Conservation (phyloP, 1,140 invertebrate genomes). For the Chrysoperla carnea region DNA sequence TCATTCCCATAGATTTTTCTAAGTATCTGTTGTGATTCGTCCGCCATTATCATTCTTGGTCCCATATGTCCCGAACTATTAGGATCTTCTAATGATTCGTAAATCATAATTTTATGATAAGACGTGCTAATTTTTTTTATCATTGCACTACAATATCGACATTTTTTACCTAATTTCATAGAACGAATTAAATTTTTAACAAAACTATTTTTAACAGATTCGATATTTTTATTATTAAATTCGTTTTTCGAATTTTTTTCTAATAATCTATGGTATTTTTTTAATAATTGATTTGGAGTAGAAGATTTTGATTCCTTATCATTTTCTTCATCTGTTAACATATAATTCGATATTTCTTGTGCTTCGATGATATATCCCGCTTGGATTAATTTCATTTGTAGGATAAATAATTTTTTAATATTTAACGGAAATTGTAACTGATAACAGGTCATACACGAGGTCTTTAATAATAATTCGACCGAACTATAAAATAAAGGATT, state of each 20-base stretch:
- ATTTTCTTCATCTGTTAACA: neutral
- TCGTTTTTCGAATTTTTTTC: too few species aligned
- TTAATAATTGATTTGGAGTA: too few species aligned
- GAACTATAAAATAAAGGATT: slow-evolving; percentile 81
- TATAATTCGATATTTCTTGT: neutral
- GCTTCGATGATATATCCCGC: neutral
- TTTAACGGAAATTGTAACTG: slow-evolving; percentile 49
- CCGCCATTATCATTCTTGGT: slow-evolving; percentile 15
- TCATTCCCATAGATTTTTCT: slow-evolving; percentile 61
- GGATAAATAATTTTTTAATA: slow-evolving; percentile 14
- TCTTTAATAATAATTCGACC: slow-evolving; percentile 45
- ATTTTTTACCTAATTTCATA: slow-evolving; percentile 33
- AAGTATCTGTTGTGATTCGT: slow-evolving; percentile 21
- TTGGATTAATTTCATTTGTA: slow-evolving; percentile 5
- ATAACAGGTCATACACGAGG: slow-evolving; percentile 53
- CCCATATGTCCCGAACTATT: slow-evolving; percentile 5
- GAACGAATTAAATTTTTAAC: slow-evolving; percentile 36
- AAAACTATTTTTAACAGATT: slow-evolving; percentile 22
- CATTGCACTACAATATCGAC: slow-evolving; percentile 39
- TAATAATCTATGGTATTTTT: too few species aligned
- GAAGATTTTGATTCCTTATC: neutral
- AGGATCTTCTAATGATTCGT: slow-evolving; percentile 20
- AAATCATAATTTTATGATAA: slow-evolving; percentile 38
- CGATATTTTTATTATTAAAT: too few species aligned
- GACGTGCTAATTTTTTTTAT: slow-evolving; percentile 39